These are phyloP conservation scores for Montipora foliosa DNA, from an alignment of 64 coral and sea anemone species.

Conservation along the genomic window DNA sequence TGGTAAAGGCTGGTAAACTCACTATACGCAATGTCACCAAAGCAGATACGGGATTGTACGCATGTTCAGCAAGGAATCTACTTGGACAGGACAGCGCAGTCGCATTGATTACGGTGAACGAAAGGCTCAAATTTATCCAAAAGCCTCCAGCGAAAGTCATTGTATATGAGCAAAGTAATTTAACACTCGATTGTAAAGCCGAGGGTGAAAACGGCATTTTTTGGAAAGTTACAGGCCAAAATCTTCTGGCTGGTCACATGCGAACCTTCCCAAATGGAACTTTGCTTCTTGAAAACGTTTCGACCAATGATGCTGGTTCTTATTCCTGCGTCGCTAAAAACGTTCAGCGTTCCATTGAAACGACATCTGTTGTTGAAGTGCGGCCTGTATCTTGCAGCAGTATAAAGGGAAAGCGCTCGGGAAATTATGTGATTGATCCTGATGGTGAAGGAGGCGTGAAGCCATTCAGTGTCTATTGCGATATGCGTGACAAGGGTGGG, in stretches of 20 bases:
- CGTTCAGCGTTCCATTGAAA: neutral
- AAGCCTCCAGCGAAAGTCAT: neutral
- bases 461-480: constrained; percentile 52
- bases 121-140: constrained; percentile 5
- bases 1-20: neutral
- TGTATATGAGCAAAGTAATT: neutral
- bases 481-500: constrained; percentile 39
- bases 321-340: constrained; percentile 33
- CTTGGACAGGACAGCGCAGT: neutral
- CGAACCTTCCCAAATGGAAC: neutral
- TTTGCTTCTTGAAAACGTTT: neutral
- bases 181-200: neutral
- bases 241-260: neutral
- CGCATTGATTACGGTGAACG: constrained; percentile 20
- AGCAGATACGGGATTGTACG: constrained; percentile 29
- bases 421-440: constrained; percentile 49
- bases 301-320: neutral
- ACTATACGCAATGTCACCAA: neutral
- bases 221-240: neutral
- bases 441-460: constrained; percentile 21
- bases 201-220: neutral
- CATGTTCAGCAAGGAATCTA: constrained; percentile 22
- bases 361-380: neutral
- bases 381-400: neutral
- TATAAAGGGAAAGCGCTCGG: neutral